Base-by-base conservation (phyloP, 2,113 vertebrate species). In the Oreochromis spilurus region DNA sequence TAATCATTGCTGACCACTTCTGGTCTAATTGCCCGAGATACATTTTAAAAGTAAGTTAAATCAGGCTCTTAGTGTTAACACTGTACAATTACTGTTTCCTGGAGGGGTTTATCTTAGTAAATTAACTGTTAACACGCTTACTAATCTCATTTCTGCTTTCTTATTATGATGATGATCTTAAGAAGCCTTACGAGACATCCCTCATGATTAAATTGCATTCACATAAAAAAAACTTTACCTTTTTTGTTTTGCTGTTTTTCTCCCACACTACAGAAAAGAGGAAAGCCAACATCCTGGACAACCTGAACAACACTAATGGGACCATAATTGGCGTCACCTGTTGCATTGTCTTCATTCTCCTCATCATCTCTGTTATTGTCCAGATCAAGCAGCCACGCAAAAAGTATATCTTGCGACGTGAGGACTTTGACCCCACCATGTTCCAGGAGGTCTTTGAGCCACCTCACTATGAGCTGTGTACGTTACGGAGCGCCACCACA, bases 381-480 rank as follows among this genome's bases (percentile, higher is more conserved):
- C 98, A 99, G 95, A 98, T 99, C 96, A 99, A 98, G 95, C 99
- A 99, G 96, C 99, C 99, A 45, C 97, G 99, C 84, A 99, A 99
- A 94, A 99, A 99, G 94, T 99, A 98, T 92, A 96, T 99, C 87
- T 96, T 97, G 90, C 97, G 97, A 95, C 98, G 97, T 48, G 92
- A 98, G 90, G 98, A 99, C 96, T 98, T 98, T 92, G 99, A 99
- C 95, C 98, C 98, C 97, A 99, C 98, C 79, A 97, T 98, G 88
- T 99, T 99, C 94, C 99, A 99, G 94, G 99, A 99, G 97, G 98
- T 99, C 36, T 99, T 99, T 87, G 98, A 99, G 89, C 98, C 99
- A 85, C 98, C 98, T 6, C 98, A 99, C 88, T 99, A 99, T 24
- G 98, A 99, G 94, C 95, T 99, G 93, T 99, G 98, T 89, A 97